A percentile compares a stretch with the other conserved stretches of the same genome.
These are phyloP conservation scores for Lordiphosa stackelbergi DNA, from an alignment of 1,140 invertebrate species.

Conservation along the genomic window DNA sequence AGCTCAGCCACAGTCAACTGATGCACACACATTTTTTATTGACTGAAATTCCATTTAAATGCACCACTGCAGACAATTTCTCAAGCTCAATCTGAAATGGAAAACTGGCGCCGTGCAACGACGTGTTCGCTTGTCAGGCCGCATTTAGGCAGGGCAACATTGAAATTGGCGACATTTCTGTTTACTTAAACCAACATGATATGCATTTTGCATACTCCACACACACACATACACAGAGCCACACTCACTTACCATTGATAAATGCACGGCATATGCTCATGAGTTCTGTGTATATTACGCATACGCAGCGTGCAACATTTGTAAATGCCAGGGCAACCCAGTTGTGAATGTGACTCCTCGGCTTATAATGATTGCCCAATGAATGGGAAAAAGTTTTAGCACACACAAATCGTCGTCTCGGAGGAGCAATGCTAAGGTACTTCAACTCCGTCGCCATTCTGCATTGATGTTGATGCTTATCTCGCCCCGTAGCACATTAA, in stretches of 20 bases:
- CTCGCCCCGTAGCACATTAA: conserved; percentile 24
- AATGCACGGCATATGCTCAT: conserved; percentile 44
- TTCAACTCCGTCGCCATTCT: conserved; percentile 10
- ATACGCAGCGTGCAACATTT: conserved; percentile 57
- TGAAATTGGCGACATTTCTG: conserved; percentile 52
- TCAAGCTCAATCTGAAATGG: conserved; percentile 44
- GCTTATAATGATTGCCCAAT: conserved; percentile 52
- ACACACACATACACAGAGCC: conserved; percentile 15
- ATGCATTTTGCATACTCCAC: conserved; percentile 43
- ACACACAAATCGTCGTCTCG: conserved; percentile 15
- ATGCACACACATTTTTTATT: conserved; percentile 36
- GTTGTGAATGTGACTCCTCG: conserved; percentile 25
- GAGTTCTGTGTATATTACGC: conserved; percentile 20
- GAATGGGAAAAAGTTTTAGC: conserved; percentile 59
- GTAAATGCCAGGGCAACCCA: conserved; percentile 46
- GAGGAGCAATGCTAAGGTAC: conserved; percentile 7
- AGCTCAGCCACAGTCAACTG: conserved; percentile 8
- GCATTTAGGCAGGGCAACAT: conserved; percentile 12
- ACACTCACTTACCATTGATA: conserved; percentile 43
- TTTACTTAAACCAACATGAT: conserved; percentile 69
- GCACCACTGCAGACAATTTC: conserved; percentile 26
- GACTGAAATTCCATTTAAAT: conserved; percentile 49
- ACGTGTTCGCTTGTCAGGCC: neutral
- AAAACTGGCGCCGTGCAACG: conserved; percentile 2
- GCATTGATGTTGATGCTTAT: conserved; percentile 22